Evolutionary conservation across 1,140 invertebrate species (phyloP), one percentile per base, ranked within the genome.

Genomic region (Solenopsis fugax): DNA sequence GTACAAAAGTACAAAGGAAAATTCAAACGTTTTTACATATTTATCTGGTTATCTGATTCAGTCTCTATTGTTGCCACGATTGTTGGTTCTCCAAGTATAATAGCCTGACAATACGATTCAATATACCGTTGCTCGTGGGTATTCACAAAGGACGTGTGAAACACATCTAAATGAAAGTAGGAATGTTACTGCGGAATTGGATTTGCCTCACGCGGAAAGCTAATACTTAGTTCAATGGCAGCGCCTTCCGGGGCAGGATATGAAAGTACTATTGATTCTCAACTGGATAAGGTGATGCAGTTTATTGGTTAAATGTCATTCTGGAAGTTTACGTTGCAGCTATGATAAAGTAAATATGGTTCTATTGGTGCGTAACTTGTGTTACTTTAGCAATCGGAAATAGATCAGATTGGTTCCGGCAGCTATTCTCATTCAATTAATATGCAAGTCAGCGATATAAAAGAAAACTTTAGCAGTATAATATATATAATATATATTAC

Each of bases 201-300:
- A 50, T 84, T 75, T 45, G 29, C 13, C 65, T 85, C 16, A 29
- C n/a, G 34, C 45, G 58, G 62, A 77, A 73, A 52, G 41, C 52
- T 52, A 62, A 62, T 16, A 18, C 62, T 85, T 77, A 13, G 50
- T 56, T 62, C 18, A n/a, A 29, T 24, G 21, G 73, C 50, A 67
- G 54, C 60, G 48, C 60, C 76, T 86, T 75, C 64, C 65, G 50
- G 50, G 21, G 37, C 24, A 77, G 77, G 67, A 87, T 85, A 88
- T 87, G 84, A 75, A 80, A 86, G 89, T 89, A 89, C 87, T 82
- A 87, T 85, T 84, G 64, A 78, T 56, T 50, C 75, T 54, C 69
- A 80, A 52, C 37, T 64, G 72, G 52, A 85, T 86, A 87, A 91
- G 41, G 41, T 41, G 41, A 45, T 48, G 75, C 58, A 37, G 41